Base-by-base conservation (phyloP, 2,797 vertebrate genomes). In the Mormyrus proboscirostris region DNA sequence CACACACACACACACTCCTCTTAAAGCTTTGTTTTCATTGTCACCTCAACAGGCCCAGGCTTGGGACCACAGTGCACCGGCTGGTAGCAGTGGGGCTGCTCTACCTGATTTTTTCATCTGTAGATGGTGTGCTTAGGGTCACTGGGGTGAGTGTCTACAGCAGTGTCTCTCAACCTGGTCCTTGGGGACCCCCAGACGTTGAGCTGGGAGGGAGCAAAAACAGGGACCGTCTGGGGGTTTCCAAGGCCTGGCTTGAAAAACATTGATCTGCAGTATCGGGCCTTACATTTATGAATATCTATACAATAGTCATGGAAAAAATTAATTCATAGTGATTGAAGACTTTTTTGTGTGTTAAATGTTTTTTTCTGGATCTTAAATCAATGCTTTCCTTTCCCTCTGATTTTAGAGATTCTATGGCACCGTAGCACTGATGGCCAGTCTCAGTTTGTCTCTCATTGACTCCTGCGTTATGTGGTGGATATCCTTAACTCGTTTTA, bases 391-490 rank as follows among this genome's bases (percentile, higher is more conserved):
- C 25, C 53, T 9, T 57, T 0, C 25, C 90, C 10, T 8, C 84
- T 1, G 90, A 38, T 50, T 50, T 76, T 44, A 98, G 98, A 96
- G 96, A 94, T 97, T 98, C 95, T 96, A 97, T 86, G 96, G 96
- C 90, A 95, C 95, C 14, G 94, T 97, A 89, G 96, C 96, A 93
- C 92, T 97, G 90, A 94, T 98, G 93, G 96, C 97, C 91, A 97
- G 96, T 94, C 95, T 99, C 93, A 96, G 95, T 93, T 97, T 99
- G 90, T 98, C 98, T 91, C 93, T 98, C 93, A 96, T 97, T 90
- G 98, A 99, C 96, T 97, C 97, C 93, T 98, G 98, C 93, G 97
- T 98, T 94, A 97, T 98, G 96, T 98, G 98, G 96, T 99, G 98
- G 98, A 98, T 99, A 99, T 99, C 98, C 98, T 99, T 98, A 96